Conservation (phyloP, 2,113 vertebrate species). For the Lichenostomus cassidix region DNA sequence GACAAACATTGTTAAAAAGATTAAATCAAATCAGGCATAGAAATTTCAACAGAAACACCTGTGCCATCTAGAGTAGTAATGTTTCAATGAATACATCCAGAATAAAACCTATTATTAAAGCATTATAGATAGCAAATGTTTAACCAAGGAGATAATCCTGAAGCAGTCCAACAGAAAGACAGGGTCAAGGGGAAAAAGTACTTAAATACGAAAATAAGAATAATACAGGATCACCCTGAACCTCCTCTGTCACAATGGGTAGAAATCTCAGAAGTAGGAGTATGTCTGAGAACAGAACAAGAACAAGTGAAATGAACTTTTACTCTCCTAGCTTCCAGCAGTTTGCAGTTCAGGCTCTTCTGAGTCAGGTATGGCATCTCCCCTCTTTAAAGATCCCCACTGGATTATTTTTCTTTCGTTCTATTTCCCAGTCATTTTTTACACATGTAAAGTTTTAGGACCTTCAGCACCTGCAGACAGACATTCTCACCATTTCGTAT, state of each 20-base stretch:
- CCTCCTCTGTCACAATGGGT: neutral
- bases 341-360: neutral
- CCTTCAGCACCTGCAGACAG: neutral
- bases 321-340: neutral
- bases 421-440: neutral
- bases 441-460: neutral
- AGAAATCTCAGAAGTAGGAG: neutral
- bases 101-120: neutral
- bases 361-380: neutral
- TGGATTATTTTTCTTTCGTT: neutral
- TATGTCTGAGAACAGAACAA: neutral
- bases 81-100: neutral
- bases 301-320: neutral
- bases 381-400: neutral
- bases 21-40: slow-evolving; percentile 37
- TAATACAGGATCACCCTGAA: neutral
- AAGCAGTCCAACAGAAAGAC: neutral
- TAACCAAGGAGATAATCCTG: neutral
- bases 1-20: slow-evolving; percentile 38
- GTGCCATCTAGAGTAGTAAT: neutral
- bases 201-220: neutral
- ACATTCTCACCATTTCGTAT: neutral
- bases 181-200: neutral
- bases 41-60: slow-evolving; percentile 30
- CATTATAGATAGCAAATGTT: neutral